Evolutionary conservation across 2,888 invertebrate species (phyloP), one percentile per base, ranked within the genome.

Genomic region (Macrophya alboannulata): DNA sequence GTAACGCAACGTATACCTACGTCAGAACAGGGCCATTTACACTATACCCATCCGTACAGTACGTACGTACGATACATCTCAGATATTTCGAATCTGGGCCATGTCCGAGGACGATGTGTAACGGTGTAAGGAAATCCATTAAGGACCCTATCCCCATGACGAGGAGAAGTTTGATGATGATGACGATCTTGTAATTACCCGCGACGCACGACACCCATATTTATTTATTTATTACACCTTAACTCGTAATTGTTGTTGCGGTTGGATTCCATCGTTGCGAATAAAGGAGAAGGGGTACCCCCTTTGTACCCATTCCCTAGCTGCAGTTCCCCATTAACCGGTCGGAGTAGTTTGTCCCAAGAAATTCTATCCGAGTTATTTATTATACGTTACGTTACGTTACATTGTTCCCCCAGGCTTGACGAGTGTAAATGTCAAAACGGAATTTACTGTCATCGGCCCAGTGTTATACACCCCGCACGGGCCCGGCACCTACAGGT

Each of bases 371-470:
- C 17, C 25, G 84, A 88, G 90, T 93, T 92, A 92, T 93, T 93
- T 93, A 92, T 31, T 31, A 31, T 31, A 31, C 31, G 31, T 31
- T 31, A 31, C 31, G 31, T 31, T 90, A 92, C 88, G 90, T 89
- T 91, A 89, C 91, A 91, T 91, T 91, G 91, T 92, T 89, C 91
- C 88, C 87, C 55, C 91, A 91, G 12, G 12, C 68, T 77, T 93
- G 92, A 93, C 92, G 92, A 89, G 88, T 90, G 90, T 93, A 93
- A 93, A 93, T 86, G 92, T 91, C 93, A 88, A 83, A 79, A 85
- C 84, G 86, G 87, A 88, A 92, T 93, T 93, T 93, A 93, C 89
- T 88, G 87, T 87, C 90, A 87, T 88, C 87, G 89, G 21, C 25
- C 21, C 40, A 12, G 55, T n/a, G 77, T 17, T 12, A n/a, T 77